phyloP scores from a whole-genome alignment of 2,113 vertebrate species.

The Calonectris borealis region DNA sequence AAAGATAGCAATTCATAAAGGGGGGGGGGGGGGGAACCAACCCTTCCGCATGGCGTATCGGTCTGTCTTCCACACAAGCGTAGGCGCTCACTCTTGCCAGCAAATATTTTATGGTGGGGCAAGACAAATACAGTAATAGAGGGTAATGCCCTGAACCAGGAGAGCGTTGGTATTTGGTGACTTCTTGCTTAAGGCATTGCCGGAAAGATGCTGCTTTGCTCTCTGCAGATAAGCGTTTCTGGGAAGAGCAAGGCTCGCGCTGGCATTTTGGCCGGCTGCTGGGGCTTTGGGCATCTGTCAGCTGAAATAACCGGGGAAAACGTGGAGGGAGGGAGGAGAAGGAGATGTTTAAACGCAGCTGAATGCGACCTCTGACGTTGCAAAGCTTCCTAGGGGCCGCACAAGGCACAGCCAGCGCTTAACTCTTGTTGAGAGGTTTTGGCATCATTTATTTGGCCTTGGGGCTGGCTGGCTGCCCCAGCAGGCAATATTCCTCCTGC shows the following conservation, averaged over 20 bases:
- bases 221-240: not conserved
- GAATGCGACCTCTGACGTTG: not conserved
- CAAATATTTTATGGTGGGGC: not conserved
- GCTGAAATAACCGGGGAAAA: not conserved
- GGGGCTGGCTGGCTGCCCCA: not conserved
- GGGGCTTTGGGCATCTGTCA: not conserved
- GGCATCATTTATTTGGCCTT: not conserved
- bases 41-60: rapidly evolving
- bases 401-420: not conserved
- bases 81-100: not conserved
- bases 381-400: not conserved
- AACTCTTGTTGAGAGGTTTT: not conserved
- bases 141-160: not conserved
- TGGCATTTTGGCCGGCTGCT: not conserved
- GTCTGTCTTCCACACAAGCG: not conserved
- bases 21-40: rapidly evolving
- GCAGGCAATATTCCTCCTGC: not conserved
- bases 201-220: not conserved
- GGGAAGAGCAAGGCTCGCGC: not conserved
- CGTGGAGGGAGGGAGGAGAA: not conserved
- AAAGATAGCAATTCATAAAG: slow-evolving; percentile 2
- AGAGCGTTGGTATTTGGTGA: not conserved
- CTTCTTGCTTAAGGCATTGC: not conserved
- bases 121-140: not conserved
- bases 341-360: not conserved